Evolutionary conservation across 2,797 vertebrate genomes (phyloP), one percentile per base, ranked within the genome.

Genomic region (Tauraco hartlaubi): DNA sequence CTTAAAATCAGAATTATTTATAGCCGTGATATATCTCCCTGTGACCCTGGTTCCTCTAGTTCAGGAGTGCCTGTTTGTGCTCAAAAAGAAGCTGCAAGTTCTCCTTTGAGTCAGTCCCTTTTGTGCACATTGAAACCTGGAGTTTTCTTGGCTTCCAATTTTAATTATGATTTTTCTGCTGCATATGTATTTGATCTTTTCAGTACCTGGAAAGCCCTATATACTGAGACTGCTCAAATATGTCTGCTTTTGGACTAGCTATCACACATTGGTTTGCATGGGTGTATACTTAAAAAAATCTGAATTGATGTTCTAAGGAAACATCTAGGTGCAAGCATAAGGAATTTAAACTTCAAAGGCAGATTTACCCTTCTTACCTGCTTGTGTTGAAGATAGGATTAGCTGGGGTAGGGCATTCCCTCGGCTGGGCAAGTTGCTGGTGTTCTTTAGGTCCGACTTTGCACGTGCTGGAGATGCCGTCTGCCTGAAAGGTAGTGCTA

Each of bases 1-100:
- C 62, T 92, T 92, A 94, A 92, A 94, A 90, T 89, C 48, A 52
- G 94, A 95, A 96, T 92, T 93, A 93, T 94, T 96, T 95, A 93
- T 97, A 84, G 75, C 83, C 0, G 1, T 51, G 82, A 37, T 88
- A 46, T 79, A 68, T 74, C 79, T 94, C 64, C 41, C 48, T 46
- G 59, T 93, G 68, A 95, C 96, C 91, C 91, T 69, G 74, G 77
- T 69, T 75, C 79, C 56, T 87, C 26, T 52, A 39, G 91, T 73
- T 92, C 79, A 80, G 69, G 35, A 90, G 55, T 6, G 25, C 21
- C 43, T 8, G 11, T 46, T 94, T 61, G 58, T 58, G 41, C 64
- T 78, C 52, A 59, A 44, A 90, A 92, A 33, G 54, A 92, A 93
- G 29, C 80, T 74, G 51, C 43, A 43, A 61, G 39, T 83, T 88